Percentiles rank a stretch among this genome's conserved stretches.
phyloP scores from a whole-genome alignment of 2,888 invertebrate genomes.

The Heliconius erato region DNA sequence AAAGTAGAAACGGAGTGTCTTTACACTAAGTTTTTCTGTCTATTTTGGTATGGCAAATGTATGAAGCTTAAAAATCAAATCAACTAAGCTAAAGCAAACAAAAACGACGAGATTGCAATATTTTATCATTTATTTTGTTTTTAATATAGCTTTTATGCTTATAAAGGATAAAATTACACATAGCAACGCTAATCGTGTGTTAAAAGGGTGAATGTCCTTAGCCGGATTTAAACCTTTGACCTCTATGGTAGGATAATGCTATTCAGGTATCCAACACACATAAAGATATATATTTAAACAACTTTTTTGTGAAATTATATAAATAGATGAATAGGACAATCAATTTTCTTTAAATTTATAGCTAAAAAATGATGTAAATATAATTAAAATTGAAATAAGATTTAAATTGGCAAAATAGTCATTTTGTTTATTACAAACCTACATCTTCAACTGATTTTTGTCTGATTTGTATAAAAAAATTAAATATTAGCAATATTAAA shows the following conservation, averaged over 20 bases:
- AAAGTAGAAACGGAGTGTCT: neutral
- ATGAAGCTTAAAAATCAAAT: neutral
- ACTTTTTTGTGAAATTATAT: neutral
- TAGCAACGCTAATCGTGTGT: neutral
- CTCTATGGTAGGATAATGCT: neutral
- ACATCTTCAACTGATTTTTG: neutral
- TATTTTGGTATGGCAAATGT: too few species aligned
- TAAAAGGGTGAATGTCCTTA: constrained; percentile 15
- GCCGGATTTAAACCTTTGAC: constrained; percentile 11
- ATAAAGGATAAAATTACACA: neutral
- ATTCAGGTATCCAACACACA: neutral
- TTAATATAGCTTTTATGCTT: neutral
- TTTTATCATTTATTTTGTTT: neutral
- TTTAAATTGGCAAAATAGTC: neutral
- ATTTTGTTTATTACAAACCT: neutral
- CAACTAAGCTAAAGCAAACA: neutral
- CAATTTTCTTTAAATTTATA: neutral
- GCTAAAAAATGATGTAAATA: neutral
- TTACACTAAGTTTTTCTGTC: too few species aligned
- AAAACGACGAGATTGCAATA: neutral
- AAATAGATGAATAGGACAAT: neutral
- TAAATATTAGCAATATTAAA: neutral
- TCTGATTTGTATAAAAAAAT: neutral
- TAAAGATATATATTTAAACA: neutral
- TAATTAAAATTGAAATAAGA: neutral